A percentile compares a stretch with the other conserved stretches of the same genome.
Conservation (phyloP, 2,888 invertebrate genomes). For the Rotaria magnacalcarata region DNA sequence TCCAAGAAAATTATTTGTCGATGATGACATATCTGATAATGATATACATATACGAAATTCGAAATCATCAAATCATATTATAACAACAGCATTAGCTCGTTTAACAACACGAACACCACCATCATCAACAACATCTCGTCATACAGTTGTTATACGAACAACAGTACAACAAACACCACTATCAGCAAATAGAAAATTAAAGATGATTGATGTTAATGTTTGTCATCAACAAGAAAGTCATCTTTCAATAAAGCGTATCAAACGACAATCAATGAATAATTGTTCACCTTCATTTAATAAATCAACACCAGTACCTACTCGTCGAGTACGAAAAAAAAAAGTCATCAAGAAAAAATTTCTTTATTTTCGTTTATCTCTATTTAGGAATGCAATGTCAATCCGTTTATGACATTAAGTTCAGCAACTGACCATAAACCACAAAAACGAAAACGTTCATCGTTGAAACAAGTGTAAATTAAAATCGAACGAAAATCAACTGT, state of each 20-base stretch:
- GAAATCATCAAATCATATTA: constrained; percentile 24
- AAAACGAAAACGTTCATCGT: constrained; percentile 26
- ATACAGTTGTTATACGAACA: constrained; percentile 4
- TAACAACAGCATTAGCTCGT: constrained; percentile 31
- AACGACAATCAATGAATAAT: background rate
- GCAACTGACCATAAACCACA: background rate
- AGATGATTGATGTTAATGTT: constrained; percentile 10
- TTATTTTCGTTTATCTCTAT: background rate
- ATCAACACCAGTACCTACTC: background rate
- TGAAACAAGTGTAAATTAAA: background rate
- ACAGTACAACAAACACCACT: constrained; percentile 28
- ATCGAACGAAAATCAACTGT: too few relatives aligned
- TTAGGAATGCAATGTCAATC: constrained; percentile 36
- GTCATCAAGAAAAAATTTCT: too few relatives aligned
- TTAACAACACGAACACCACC: constrained; percentile 32
- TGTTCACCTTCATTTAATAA: constrained; percentile 7
- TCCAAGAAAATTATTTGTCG: constrained; percentile 23
- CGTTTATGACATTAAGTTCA: background rate
- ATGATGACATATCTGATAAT: background rate
- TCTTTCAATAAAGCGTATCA: constrained; percentile 13
- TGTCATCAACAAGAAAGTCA: background rate
- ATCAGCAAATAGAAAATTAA: constrained; percentile 16
- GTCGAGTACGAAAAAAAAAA: background rate
- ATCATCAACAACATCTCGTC: background rate
- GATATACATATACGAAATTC: background rate